Evolutionary conservation across 2,888 invertebrate genomes (phyloP).

Genomic region (Agrochola lota): DNA sequence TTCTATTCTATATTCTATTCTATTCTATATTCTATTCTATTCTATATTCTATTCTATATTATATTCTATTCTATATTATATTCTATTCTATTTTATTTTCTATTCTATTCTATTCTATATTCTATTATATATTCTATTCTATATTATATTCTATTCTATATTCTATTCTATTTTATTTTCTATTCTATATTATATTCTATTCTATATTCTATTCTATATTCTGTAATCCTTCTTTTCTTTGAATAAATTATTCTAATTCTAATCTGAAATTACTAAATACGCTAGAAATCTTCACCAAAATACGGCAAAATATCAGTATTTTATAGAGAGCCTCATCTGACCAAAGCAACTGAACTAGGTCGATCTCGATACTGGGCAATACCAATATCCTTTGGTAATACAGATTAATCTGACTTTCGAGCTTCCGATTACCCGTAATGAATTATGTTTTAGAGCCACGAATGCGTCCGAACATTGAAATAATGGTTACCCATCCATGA

Average conservation of each 20-base stretch:
- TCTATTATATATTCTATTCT: no score
- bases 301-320: background rate
- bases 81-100: no score
- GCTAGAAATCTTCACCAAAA: background rate
- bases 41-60: no score
- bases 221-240: background rate
- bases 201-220: background rate
- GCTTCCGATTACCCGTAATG: background rate
- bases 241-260: background rate
- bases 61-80: background rate
- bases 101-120: background rate
- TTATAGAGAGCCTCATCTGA: background rate
- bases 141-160: background rate
- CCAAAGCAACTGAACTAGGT: conserved; percentile 7
- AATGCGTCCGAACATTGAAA: background rate
- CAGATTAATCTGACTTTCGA: conserved; percentile 3
- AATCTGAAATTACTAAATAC: background rate
- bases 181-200: background rate
- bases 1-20: no score
- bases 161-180: no score
- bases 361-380: background rate
- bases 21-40: background rate
- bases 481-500: background rate
- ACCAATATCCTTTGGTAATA: conserved; percentile 5
- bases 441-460: background rate